These are phyloP conservation scores for Drosophila leontia DNA, from an alignment of 1,140 invertebrate species.

Conservation along the genomic window DNA sequence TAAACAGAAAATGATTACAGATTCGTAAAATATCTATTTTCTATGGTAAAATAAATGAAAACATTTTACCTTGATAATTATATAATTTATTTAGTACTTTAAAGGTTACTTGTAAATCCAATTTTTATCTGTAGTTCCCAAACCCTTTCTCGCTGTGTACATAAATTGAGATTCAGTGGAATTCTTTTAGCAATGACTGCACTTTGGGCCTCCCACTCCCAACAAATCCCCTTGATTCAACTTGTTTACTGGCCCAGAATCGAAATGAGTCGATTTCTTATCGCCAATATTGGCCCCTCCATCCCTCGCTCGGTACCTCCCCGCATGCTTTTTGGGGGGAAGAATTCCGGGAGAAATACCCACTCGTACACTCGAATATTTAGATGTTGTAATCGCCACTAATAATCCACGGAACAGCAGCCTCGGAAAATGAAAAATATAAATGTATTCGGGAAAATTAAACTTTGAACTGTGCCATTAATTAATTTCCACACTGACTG, in stretches of 20 bases:
- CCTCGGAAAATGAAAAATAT: slow-evolving; percentile 43
- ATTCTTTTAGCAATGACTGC: slow-evolving; percentile 54
- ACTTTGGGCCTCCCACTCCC: slow-evolving; percentile 24
- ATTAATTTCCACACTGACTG: slow-evolving; percentile 56
- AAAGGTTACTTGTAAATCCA: background rate
- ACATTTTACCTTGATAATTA: too few relatives aligned
- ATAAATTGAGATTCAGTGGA: slow-evolving; percentile 30
- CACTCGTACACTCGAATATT: slow-evolving; percentile 41
- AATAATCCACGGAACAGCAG: slow-evolving; percentile 61
- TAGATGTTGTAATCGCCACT: slow-evolving; percentile 77
- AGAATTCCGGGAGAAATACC: slow-evolving; percentile 13
- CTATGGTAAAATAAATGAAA: too few relatives aligned
- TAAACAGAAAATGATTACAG: background rate
- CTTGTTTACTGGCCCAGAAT: slow-evolving; percentile 50
- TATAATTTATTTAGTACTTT: background rate
- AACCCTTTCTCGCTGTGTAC: slow-evolving; percentile 22
- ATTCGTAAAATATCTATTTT: background rate
- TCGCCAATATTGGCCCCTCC: slow-evolving; percentile 34
- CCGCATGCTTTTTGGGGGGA: slow-evolving; percentile 52
- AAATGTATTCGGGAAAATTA: slow-evolving; percentile 68
- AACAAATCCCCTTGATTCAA: slow-evolving; percentile 31
- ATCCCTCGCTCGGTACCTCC: slow-evolving; percentile 6
- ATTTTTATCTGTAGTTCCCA: too few relatives aligned
- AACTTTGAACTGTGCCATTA: slow-evolving; percentile 83
- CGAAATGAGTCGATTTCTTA: slow-evolving; percentile 41